Base-by-base conservation (phyloP, 2,797 vertebrate species). In the Oreochromis grahami region DNA sequence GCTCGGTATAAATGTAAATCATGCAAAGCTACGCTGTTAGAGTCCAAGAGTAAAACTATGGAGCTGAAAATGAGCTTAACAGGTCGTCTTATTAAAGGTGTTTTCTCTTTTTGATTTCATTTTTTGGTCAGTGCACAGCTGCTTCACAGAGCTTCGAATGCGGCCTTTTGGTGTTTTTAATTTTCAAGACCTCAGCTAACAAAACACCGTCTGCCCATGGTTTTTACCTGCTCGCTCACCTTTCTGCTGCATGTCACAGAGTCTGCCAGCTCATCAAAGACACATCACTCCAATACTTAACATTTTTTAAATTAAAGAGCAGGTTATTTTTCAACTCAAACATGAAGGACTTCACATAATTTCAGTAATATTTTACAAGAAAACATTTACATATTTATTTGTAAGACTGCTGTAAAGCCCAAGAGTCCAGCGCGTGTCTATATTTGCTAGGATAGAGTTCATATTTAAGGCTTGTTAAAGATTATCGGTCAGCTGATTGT, bases 351-450 rank as follows among this genome's bases (percentile, higher is more conserved):
- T 74, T 74, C 4, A 24, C 65, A n/a, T 76, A 56, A 14, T n/a
- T 80, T 81, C 70, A 79, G 19, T 58, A 78, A 78, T 70, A 81
- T 79, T 87, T 85, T 52, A 83, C 77, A 70, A 15, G 15, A 21
- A 24, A 50, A 65, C n/a, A 65, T 50, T 86, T 58, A 32, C 43
- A 38, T 72, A 15, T 45, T 77, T 29, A 26, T 90, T 55, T 60
- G 19, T 52, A 1, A 7, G 19, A 41, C 9, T 21, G 29, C 36
- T 15, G 5, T 26, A 41, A 29, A 83, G 45, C 68, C 32, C 68
- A 24, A 50, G n/a, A 82, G 13, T 29, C 63, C 29, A 82, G n/a
- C n/a, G 9, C 68, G 76, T 36, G 17, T 81, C 36, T 9, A 14
- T 52, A 17, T 72, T 72, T 84, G 29, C 63, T 56, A 78, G 56